A percentile compares a stretch with the other conserved stretches of the same genome.
Conservation (phyloP, 2,113 vertebrate genomes). For the Petrocephalus zakoni region DNA sequence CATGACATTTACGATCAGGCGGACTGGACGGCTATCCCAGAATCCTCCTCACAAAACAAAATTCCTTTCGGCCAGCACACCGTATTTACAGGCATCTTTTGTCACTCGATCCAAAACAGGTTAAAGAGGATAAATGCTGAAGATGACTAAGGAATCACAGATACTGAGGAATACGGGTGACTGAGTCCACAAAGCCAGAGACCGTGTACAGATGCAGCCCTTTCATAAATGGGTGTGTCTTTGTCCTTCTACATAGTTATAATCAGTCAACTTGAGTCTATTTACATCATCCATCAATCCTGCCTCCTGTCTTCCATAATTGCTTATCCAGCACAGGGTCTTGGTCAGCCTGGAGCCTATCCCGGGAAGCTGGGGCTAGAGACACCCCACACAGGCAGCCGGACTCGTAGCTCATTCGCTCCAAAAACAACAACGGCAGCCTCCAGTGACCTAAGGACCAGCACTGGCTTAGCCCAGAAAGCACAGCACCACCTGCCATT, state of each 20-base stretch:
- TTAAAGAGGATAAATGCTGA: no score
- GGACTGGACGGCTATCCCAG: no score
- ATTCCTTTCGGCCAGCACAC: no score
- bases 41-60: no score
- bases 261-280: background rate
- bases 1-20: no score
- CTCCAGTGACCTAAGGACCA: background rate
- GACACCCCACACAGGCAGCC: background rate
- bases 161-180: background rate
- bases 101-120: no score
- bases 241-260: background rate
- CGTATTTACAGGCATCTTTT: no score
- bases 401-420: background rate
- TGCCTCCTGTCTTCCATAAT: background rate
- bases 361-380: background rate
- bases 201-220: background rate
- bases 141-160: background rate
- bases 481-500: background rate
- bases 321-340: background rate
- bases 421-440: background rate
- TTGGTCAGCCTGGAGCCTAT: background rate
- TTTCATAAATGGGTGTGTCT: background rate
- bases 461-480: background rate
- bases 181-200: background rate
- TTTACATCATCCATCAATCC: background rate